Conservation (phyloP, 2,797 vertebrate species). For the Anisognathus igniventris region DNA sequence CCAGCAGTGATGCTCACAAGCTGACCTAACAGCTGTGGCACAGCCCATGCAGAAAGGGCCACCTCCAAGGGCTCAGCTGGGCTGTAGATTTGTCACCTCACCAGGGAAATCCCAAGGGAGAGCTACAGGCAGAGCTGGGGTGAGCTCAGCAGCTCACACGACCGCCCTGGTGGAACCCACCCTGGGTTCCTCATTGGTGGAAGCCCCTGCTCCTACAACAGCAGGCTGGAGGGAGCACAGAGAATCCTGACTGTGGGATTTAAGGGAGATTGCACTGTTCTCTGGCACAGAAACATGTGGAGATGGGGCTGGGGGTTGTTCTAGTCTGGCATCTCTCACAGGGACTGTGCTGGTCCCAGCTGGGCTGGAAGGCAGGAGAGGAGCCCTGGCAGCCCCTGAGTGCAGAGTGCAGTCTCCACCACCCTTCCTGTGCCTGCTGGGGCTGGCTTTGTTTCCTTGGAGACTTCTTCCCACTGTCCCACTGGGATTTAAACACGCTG, state of each 20-base stretch:
- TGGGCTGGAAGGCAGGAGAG: not conserved
- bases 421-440: rapidly evolving
- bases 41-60: not conserved
- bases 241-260: rapidly evolving
- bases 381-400: not conserved
- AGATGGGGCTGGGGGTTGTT: not conserved
- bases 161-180: not conserved
- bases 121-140: not conserved
- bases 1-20: rapidly evolving
- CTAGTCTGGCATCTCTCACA: not conserved
- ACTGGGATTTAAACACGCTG: not conserved
- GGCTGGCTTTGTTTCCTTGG: not conserved
- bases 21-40: not conserved
- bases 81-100: not conserved
- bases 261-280: not conserved
- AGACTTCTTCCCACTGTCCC: not conserved
- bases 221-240: not conserved
- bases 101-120: not conserved
- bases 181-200: rapidly evolving
- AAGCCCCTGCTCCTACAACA: rapidly evolving
- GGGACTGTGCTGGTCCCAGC: not conserved
- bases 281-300: not conserved
- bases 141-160: rapidly evolving
- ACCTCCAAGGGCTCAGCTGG: not conserved
- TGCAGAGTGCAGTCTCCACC: not conserved